A percentile compares a stretch with the other conserved stretches of the same genome.
Evolutionary conservation across 2,113 vertebrate species (phyloP).

Genomic region (Cepphus grylle): DNA sequence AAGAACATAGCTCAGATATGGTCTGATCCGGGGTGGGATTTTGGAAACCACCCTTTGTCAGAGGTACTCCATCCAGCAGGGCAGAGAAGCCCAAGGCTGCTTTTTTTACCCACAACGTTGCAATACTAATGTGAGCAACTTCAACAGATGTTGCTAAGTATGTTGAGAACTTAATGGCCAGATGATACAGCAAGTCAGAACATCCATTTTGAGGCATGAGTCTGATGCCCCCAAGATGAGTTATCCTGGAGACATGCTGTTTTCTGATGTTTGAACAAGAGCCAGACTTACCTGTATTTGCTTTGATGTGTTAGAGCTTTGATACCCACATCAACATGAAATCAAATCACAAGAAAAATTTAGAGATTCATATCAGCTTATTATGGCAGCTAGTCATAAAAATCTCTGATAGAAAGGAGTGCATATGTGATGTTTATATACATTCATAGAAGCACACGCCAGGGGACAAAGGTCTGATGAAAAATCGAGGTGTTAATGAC

Average conservation of each 20-base stretch:
- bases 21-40: neutral
- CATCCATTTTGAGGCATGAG: neutral
- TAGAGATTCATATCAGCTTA: neutral
- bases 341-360: constrained; percentile 15
- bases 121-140: neutral
- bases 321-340: constrained; percentile 9
- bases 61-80: neutral
- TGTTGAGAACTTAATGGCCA: neutral
- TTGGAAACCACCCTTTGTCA: neutral
- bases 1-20: neutral
- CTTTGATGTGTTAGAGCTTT: constrained; percentile 14
- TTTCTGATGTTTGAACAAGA: neutral
- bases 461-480: neutral
- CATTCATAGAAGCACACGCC: neutral
- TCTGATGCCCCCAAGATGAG: neutral
- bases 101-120: neutral
- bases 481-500: neutral
- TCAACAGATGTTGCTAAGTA: neutral
- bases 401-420: neutral
- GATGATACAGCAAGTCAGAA: neutral
- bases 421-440: neutral
- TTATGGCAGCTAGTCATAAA: neutral
- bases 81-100: neutral
- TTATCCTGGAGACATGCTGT: neutral
- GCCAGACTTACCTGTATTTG: neutral